These are phyloP conservation scores for Dasypogon diadema DNA, from an alignment of 2,888 invertebrate species.

Conservation along the genomic window DNA sequence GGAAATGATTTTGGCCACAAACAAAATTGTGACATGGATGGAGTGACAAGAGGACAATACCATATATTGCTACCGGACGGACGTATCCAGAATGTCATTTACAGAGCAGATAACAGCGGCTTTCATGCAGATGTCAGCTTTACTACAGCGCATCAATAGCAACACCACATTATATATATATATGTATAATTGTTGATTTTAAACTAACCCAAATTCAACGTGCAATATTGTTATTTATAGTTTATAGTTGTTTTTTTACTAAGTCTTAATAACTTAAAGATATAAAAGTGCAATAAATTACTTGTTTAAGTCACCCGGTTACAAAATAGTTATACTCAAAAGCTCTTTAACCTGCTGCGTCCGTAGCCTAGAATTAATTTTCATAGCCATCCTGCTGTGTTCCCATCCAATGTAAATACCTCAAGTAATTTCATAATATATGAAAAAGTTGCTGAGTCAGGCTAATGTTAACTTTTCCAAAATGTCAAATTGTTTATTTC, in stretches of 20 bases:
- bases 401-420: background rate
- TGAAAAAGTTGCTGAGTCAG: background rate
- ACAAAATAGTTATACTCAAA: too few relatives aligned
- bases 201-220: conserved; percentile 16
- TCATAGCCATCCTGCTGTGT: too few relatives aligned
- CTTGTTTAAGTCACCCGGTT: too few relatives aligned
- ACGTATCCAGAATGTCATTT: conserved; percentile 80
- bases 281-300: background rate
- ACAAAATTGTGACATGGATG: conserved; percentile 76
- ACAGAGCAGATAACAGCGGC: conserved; percentile 81
- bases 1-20: conserved; percentile 84
- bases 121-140: conserved; percentile 84
- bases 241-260: background rate
- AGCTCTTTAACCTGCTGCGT: too few relatives aligned
- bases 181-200: background rate
- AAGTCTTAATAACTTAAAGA: background rate
- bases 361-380: too few relatives aligned
- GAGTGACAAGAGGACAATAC: conserved; percentile 79
- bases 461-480: background rate
- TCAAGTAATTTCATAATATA: background rate
- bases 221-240: conserved; percentile 21
- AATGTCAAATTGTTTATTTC: background rate
- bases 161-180: background rate
- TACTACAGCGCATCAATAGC: conserved; percentile 62
- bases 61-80: conserved; percentile 85